phyloP scores from a whole-genome alignment of 2,888 invertebrate genomes.

The Rugalucina vietnamica region DNA sequence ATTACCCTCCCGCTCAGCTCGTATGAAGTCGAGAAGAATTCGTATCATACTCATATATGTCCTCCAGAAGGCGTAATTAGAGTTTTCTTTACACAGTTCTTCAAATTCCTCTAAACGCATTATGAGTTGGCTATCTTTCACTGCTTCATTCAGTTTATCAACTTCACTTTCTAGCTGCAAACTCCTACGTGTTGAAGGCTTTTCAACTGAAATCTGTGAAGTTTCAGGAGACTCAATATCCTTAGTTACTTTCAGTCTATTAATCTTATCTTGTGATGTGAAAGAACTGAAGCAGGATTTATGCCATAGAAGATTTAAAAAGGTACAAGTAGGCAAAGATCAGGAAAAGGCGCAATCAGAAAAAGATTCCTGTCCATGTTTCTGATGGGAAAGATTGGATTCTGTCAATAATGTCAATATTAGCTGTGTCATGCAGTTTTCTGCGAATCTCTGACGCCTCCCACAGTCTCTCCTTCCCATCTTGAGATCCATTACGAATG shows the following conservation, averaged over 20 bases:
- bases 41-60: not conserved
- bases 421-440: slow-evolving; percentile 8
- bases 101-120: slow-evolving; percentile 3
- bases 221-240: not conserved
- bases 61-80: slow-evolving; percentile 27
- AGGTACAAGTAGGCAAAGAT: too few relatives aligned
- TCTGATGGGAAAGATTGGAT: not conserved
- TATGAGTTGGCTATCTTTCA: not conserved
- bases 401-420: slow-evolving; percentile 9
- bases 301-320: slow-evolving; percentile 12
- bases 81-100: not conserved
- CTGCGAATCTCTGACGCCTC: not conserved
- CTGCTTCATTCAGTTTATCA: not conserved
- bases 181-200: not conserved
- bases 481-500: not conserved
- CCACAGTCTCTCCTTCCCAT: slow-evolving; percentile 6
- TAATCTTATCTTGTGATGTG: slow-evolving; percentile 5
- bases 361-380: not conserved
- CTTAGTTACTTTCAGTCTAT: not conserved
- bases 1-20: slow-evolving; percentile 46
- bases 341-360: too few relatives aligned
- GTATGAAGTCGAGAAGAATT: slow-evolving; percentile 37
- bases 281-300: slow-evolving; percentile 25
- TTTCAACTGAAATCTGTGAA: not conserved
- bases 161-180: not conserved